A percentile compares a stretch with the other conserved stretches of the same genome.
These are phyloP conservation scores for Polypedilum pembai DNA, from an alignment of 1,140 invertebrate genomes.

Conservation along the genomic window DNA sequence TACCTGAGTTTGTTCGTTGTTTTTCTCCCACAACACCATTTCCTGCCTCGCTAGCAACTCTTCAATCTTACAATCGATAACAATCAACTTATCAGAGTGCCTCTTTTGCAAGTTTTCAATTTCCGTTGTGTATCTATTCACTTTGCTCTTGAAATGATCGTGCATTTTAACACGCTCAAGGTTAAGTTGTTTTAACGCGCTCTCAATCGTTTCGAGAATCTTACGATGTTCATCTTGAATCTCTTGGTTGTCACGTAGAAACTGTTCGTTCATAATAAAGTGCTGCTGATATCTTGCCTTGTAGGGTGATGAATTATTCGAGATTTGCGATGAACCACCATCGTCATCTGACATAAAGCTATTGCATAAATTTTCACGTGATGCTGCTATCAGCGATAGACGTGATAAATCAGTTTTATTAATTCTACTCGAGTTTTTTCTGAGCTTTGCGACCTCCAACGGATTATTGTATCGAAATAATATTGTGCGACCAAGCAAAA, in stretches of 20 bases:
- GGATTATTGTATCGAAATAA: slow-evolving; percentile 93
- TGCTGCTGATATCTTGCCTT: slow-evolving; percentile 17
- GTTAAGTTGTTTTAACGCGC: slow-evolving; percentile 52
- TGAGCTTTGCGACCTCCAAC: slow-evolving; percentile 75
- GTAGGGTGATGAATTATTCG: slow-evolving; percentile 15
- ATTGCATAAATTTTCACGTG: slow-evolving; percentile 54
- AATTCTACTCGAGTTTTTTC: slow-evolving; percentile 59
- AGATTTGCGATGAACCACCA: not conserved
- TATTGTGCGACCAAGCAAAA: slow-evolving; percentile 78
- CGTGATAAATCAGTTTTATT: slow-evolving; percentile 67
- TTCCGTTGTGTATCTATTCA: slow-evolving; percentile 39
- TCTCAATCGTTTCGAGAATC: slow-evolving; percentile 45
- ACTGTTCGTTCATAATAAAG: slow-evolving; percentile 19
- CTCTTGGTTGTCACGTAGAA: slow-evolving; percentile 37
- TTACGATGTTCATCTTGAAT: slow-evolving; percentile 42
- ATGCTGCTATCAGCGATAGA: slow-evolving; percentile 73
- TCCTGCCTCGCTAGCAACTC: slow-evolving; percentile 40
- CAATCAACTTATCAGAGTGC: slow-evolving; percentile 40
- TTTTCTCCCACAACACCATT: slow-evolving; percentile 45
- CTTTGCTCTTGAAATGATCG: slow-evolving; percentile 42
- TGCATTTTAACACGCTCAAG: slow-evolving; percentile 45
- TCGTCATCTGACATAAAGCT: slow-evolving; percentile 33
- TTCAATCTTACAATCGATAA: slow-evolving; percentile 39
- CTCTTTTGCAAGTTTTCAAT: slow-evolving; percentile 44
- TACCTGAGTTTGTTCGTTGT: slow-evolving; percentile 43